Conservation (phyloP, 2,888 invertebrate genomes). For the Drosophila gaucha region DNA sequence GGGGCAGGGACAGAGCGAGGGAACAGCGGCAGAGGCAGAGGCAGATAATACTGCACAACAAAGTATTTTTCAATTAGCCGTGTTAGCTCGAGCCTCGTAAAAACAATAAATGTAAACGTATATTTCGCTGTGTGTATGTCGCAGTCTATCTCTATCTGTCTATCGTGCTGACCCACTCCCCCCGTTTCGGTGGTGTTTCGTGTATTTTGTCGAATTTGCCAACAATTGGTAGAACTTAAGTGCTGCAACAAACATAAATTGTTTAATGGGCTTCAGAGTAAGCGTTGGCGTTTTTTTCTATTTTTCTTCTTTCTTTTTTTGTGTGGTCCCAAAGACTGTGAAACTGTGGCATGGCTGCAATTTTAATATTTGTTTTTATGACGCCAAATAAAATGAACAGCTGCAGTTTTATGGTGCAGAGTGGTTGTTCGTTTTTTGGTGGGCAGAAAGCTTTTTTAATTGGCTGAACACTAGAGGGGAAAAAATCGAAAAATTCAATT, state of each 20-base stretch:
- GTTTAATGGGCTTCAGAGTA: slow-evolving; percentile 64
- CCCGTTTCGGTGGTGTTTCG: slow-evolving; percentile 34
- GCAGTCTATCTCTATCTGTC: slow-evolving; percentile 1
- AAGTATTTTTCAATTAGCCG: slow-evolving; percentile 78
- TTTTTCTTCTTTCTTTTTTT: slow-evolving; percentile 6
- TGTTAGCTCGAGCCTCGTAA: slow-evolving; percentile 62
- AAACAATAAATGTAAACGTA: slow-evolving; percentile 76
- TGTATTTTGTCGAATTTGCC: slow-evolving; percentile 63
- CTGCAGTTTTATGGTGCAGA: slow-evolving; percentile 55
- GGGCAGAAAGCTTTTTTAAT: slow-evolving; percentile 42
- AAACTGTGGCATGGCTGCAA: slow-evolving; percentile 55
- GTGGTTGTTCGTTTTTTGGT: slow-evolving; percentile 8
- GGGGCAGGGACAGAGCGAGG: neutral
- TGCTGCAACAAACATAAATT: slow-evolving; percentile 69
- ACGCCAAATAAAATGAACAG: slow-evolving; percentile 52
- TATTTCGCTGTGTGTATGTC: slow-evolving; percentile 13
- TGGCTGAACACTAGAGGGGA: slow-evolving; percentile 17
- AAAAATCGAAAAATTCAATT: slow-evolving; percentile 32
- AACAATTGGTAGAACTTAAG: slow-evolving; percentile 66
- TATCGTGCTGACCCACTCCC: neutral
- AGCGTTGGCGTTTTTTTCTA: slow-evolving; percentile 29
- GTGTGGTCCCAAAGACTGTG: slow-evolving; percentile 42
- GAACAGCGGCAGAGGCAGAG: neutral
- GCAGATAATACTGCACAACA: slow-evolving; percentile 70
- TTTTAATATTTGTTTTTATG: slow-evolving; percentile 68